Evolutionary conservation across 2,888 invertebrate genomes (phyloP).

Genomic region (Synanthedon andrenaeformis): DNA sequence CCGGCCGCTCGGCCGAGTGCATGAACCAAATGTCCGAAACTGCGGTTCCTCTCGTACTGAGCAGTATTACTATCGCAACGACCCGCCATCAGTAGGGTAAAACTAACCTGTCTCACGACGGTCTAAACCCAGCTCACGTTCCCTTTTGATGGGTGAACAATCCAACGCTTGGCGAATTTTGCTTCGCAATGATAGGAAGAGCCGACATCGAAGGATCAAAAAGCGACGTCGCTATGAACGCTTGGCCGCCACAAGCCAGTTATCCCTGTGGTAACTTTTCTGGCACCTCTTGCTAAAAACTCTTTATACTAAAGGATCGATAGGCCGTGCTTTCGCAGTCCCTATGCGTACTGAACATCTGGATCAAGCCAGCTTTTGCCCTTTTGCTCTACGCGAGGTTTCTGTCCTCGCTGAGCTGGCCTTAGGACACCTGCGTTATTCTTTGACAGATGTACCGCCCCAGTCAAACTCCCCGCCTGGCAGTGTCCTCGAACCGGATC

Average conservation of each 20-base stretch:
- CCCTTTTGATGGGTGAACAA: background rate
- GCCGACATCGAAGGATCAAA: constrained; percentile 81
- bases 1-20: background rate
- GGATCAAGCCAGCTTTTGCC: too few species aligned
- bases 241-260: constrained; percentile 69
- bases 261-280: constrained; percentile 79
- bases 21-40: constrained; percentile 57
- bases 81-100: constrained; percentile 48
- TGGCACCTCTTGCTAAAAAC: constrained; percentile 55
- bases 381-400: constrained; percentile 75
- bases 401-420: constrained; percentile 75
- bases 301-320: constrained; percentile 73
- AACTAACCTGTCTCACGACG: constrained; percentile 74
- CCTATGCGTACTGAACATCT: too few species aligned
- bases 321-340: too few species aligned
- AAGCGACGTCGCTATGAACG: constrained; percentile 64
- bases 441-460: constrained; percentile 76
- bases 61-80: constrained; percentile 60
- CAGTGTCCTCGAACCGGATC: constrained; percentile 71
- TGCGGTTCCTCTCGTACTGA: constrained; percentile 40
- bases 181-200: constrained; percentile 22
- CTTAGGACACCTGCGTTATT: constrained; percentile 76
- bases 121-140: background rate
- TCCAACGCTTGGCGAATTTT: background rate
- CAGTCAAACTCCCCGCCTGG: constrained; percentile 76